Percentiles rank a stretch among this genome's conserved stretches.
Evolutionary conservation across 2,113 vertebrate genomes (phyloP).

Genomic region (Cromileptes altivelis): DNA sequence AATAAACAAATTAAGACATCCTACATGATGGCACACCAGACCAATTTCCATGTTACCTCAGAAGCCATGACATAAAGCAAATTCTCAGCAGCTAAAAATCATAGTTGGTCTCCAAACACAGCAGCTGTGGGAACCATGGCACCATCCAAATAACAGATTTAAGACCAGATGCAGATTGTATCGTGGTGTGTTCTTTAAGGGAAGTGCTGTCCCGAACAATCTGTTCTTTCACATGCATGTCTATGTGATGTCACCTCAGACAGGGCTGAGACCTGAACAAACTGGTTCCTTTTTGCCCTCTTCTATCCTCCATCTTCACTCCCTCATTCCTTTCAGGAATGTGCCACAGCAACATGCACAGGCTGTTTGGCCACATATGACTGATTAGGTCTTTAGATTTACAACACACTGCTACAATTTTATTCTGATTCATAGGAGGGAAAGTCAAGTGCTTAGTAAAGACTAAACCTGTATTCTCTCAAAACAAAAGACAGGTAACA

Average conservation of each 20-base stretch:
- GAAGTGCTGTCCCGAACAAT: conserved; percentile 18
- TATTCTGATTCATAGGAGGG: not conserved
- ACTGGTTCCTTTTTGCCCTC: conserved; percentile 38
- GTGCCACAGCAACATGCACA: conserved; percentile 43
- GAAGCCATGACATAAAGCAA: not conserved
- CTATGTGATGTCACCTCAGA: not conserved
- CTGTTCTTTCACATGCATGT: conserved; percentile 7
- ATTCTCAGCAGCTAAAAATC: not conserved
- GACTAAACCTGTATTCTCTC: not conserved
- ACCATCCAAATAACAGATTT: no score
- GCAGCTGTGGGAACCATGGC: not conserved
- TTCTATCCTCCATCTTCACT: conserved; percentile 5
- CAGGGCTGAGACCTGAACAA: conserved; percentile 8
- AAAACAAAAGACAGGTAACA: no score
- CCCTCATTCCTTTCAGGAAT: conserved; percentile 36
- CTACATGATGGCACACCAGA: not conserved
- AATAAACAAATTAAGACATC: not conserved
- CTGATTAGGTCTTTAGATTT: not conserved
- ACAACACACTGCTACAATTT: not conserved
- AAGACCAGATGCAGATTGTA: not conserved
- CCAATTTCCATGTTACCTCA: not conserved
- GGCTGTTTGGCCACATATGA: conserved; percentile 14
- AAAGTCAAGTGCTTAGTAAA: not conserved
- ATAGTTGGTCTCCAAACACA: no score
- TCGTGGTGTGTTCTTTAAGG: not conserved